phyloP scores from a whole-genome alignment of 2,888 invertebrate species.

The Polia nebulosa region DNA sequence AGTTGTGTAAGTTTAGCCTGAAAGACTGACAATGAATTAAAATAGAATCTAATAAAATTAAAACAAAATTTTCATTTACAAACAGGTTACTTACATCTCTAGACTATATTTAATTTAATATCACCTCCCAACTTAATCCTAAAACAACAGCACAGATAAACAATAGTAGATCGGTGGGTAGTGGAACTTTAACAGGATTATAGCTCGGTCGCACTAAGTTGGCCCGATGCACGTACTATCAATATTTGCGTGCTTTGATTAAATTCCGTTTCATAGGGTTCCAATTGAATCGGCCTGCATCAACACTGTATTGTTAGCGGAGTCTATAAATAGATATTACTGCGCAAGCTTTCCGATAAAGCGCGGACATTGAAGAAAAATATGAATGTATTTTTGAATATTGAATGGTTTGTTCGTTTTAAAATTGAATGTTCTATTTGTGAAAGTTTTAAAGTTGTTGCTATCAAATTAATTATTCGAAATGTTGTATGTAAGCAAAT shows the following conservation, averaged over 20 bases:
- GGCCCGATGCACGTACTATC: conserved; percentile 57
- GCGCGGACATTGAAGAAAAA: conserved; percentile 35
- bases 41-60: too few relatives aligned
- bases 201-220: conserved; percentile 43
- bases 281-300: conserved; percentile 37
- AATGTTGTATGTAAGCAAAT: too few relatives aligned
- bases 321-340: conserved; percentile 35
- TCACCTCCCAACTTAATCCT: conserved; percentile 24
- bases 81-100: conserved; percentile 2
- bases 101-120: conserved; percentile 9
- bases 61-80: too few relatives aligned
- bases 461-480: too few relatives aligned
- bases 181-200: conserved; percentile 56
- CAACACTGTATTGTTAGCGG: conserved; percentile 42
- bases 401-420: neutral
- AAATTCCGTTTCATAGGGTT: conserved; percentile 58
- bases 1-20: too few relatives aligned
- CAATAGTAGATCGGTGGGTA: conserved; percentile 2
- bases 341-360: conserved; percentile 12
- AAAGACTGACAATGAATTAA: too few relatives aligned
- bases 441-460: neutral
- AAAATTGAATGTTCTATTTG: neutral
- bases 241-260: conserved; percentile 65
- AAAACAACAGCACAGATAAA: conserved; percentile 21
- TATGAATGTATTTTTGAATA: conserved; percentile 17